Evolutionary conservation across 2,797 vertebrate species (phyloP).

Genomic region (Pelochelys cantorii): DNA sequence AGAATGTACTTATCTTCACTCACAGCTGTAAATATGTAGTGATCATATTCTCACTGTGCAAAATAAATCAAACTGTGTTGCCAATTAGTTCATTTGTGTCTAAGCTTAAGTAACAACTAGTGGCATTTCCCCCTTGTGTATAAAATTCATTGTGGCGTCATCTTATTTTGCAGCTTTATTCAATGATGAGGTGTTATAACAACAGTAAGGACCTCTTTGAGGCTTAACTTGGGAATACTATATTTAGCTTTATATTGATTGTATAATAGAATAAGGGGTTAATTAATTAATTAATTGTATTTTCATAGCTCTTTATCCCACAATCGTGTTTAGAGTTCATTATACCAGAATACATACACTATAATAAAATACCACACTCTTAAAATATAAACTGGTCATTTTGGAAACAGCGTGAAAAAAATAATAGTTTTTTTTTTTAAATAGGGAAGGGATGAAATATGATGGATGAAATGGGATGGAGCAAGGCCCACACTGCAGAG

Average conservation of each 20-base stretch:
- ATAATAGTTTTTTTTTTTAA: not conserved
- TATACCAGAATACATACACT: slow-evolving; percentile 1
- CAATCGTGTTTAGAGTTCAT: not conserved
- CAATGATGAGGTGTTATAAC: not conserved
- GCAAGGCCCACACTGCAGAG: rapidly evolving
- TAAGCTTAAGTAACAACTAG: slow-evolving; percentile 27
- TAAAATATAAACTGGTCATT: not conserved
- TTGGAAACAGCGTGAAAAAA: not conserved
- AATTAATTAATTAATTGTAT: not conserved
- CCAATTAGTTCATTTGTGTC: slow-evolving; percentile 65
- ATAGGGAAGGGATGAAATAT: not conserved
- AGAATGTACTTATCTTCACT: slow-evolving; percentile 77
- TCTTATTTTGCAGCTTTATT: slow-evolving; percentile 7
- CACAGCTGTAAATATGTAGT: slow-evolving; percentile 75
- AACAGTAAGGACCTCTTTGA: not conserved
- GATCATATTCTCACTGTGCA: slow-evolving; percentile 68
- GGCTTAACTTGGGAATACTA: not conserved
- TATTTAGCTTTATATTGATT: slow-evolving; percentile 26
- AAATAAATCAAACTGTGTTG: slow-evolving; percentile 80
- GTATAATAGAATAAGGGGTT: not conserved
- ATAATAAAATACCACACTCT: slow-evolving; percentile 12
- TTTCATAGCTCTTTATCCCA: not conserved
- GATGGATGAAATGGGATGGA: not conserved
- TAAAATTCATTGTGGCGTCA: slow-evolving; percentile 38
- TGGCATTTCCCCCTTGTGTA: slow-evolving; percentile 25